Evolutionary conservation across 1,140 invertebrate genomes (phyloP).

Genomic region (Cephus cinctus): DNA sequence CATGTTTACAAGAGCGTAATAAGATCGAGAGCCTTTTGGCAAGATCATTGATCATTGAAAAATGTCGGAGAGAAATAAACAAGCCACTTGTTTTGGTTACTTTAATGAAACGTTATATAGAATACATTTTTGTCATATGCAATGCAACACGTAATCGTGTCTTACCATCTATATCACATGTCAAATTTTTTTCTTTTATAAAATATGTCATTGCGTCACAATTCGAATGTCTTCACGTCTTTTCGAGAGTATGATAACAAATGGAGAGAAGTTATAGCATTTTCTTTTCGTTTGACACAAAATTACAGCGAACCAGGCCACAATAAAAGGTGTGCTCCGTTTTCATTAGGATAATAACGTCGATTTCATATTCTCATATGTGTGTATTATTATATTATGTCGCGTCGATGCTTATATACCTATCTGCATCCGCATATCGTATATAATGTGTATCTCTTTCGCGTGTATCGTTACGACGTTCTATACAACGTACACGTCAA

Average conservation of each 20-base stretch:
- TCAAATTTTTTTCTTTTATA: conserved; percentile 40
- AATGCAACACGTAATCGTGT: conserved; percentile 36
- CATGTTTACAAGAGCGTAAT: too few species aligned
- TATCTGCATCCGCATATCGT: conserved; percentile 11
- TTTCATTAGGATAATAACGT: conserved; percentile 22
- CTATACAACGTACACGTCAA: conserved; percentile 21
- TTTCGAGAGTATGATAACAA: background rate
- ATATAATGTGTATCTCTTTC: too few species aligned
- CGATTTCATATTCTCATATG: conserved; percentile 24
- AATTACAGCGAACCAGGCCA: too few species aligned
- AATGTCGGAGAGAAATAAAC: conserved; percentile 24
- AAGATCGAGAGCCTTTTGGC: too few species aligned
- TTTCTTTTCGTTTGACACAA: conserved; percentile 11
- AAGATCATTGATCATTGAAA: conserved; percentile 22
- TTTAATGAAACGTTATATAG: conserved; percentile 45
- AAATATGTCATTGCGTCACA: conserved; percentile 25
- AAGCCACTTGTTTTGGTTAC: conserved; percentile 27
- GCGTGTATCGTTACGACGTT: too few species aligned
- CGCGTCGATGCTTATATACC: conserved; percentile 3
- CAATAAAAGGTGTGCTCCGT: too few species aligned
- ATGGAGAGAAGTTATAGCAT: too few species aligned
- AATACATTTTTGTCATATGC: conserved; percentile 41
- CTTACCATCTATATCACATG: conserved; percentile 45
- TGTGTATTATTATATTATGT: conserved; percentile 18
- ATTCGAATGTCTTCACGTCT: background rate